A percentile compares a stretch with the other conserved stretches of the same genome.
Conservation (phyloP, 2,113 vertebrate species). For the Megaceryle torquata region DNA sequence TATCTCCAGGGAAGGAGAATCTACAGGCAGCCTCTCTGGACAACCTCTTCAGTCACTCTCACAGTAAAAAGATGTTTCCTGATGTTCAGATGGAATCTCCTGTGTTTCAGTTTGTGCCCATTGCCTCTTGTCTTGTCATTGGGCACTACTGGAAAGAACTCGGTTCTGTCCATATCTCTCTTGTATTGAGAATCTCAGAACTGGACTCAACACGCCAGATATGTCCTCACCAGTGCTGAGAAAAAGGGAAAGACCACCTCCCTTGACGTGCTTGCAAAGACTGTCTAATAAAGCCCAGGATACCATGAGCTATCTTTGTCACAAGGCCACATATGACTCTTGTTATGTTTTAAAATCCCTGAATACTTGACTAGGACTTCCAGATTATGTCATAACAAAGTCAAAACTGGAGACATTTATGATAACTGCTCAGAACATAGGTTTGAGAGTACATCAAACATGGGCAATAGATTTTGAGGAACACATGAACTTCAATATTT, state of each 20-base stretch:
- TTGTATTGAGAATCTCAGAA: too few relatives aligned
- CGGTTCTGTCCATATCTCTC: too few relatives aligned
- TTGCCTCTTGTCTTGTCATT: neutral
- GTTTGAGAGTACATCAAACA: neutral
- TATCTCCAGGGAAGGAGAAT: neutral
- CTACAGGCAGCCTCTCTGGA: neutral
- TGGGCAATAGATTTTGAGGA: neutral
- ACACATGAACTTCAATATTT: neutral
- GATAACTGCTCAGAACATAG: neutral
- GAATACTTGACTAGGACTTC: neutral
- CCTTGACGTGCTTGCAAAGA: too few relatives aligned
- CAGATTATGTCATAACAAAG: neutral
- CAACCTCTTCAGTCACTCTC: neutral
- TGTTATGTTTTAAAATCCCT: neutral
- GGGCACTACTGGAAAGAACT: too few relatives aligned
- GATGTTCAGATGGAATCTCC: neutral
- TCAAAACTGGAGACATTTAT: neutral
- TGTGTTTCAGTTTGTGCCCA: neutral
- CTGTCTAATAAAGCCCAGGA: neutral
- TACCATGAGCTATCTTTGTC: neutral
- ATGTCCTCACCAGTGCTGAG: too few relatives aligned
- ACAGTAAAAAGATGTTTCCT: neutral
- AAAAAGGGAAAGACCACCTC: too few relatives aligned
- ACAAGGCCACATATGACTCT: neutral
- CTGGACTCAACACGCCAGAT: too few relatives aligned